These are phyloP conservation scores for Andricus curvator DNA, from an alignment of 2,888 invertebrate genomes.

Conservation along the genomic window DNA sequence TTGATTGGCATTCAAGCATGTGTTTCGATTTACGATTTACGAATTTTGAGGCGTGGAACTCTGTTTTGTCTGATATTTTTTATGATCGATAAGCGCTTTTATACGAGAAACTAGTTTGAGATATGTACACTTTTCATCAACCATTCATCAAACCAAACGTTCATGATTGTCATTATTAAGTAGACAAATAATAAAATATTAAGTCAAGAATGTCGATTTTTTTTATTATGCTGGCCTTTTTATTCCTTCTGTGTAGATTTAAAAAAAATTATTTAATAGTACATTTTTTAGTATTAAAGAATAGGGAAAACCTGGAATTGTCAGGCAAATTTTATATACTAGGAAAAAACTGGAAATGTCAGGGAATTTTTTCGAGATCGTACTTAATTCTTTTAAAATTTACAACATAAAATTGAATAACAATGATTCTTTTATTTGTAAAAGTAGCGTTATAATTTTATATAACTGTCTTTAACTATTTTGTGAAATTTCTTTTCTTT, in stretches of 20 bases:
- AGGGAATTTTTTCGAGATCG: no score
- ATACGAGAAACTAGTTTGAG: constrained; percentile 32
- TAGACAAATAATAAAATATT: constrained; percentile 36
- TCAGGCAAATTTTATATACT: no score
- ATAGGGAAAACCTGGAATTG: no score
- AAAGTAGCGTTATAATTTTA: no score
- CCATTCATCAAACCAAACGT: constrained; percentile 26
- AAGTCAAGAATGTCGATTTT: constrained; percentile 8
- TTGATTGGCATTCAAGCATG: background rate
- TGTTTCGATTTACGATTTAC: background rate
- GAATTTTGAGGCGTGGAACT: constrained; percentile 21
- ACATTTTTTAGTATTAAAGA: no score
- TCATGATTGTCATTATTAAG: constrained; percentile 38
- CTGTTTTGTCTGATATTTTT: constrained; percentile 38
- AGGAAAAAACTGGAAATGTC: no score
- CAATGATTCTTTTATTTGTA: no score
- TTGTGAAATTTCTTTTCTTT: no score
- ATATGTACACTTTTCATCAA: constrained; percentile 22
- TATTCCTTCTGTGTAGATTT: background rate
- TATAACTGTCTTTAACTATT: no score
- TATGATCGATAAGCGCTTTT: constrained; percentile 39
- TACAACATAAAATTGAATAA: no score
- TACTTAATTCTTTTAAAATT: no score
- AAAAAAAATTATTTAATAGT: background rate
- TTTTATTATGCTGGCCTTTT: background rate